A percentile compares a stretch with the other conserved stretches of the same genome.
These are phyloP conservation scores for Crypturellus tataupa DNA, from an alignment of 2,797 vertebrate species.

Conservation along the genomic window DNA sequence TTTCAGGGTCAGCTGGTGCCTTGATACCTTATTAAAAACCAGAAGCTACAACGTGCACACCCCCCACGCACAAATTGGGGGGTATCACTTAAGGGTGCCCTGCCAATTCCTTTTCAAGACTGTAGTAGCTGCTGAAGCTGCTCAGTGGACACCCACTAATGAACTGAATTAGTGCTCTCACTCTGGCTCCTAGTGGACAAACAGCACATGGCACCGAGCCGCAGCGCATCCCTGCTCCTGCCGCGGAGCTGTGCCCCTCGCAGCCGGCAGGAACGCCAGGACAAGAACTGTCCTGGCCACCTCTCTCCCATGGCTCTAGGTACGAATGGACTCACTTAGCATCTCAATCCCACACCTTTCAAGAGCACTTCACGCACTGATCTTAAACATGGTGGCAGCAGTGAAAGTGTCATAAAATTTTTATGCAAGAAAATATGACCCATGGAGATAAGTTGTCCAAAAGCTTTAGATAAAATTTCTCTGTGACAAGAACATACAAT, in stretches of 20 bases:
- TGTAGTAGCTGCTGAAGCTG: not conserved
- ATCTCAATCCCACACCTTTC: not conserved
- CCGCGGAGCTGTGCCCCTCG: not conserved
- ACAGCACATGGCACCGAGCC: not conserved
- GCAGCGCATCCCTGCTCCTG: not conserved
- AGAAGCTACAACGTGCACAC: conserved; percentile 32
- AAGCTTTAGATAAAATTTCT: not conserved
- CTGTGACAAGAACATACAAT: not conserved
- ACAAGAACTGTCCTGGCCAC: not conserved
- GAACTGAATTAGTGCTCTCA: not conserved
- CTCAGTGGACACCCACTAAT: not conserved
- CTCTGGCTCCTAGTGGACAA: conserved; percentile 57
- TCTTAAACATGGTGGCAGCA: not conserved
- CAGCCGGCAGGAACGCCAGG: not conserved
- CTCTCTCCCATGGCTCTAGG: not conserved
- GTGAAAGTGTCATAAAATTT: not conserved
- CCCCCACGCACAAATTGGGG: not conserved
- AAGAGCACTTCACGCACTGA: not conserved
- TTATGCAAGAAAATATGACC: not conserved
- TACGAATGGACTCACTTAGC: not conserved
- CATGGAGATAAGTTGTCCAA: not conserved
- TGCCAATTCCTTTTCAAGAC: not conserved
- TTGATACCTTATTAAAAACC: not conserved
- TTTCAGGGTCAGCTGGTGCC: not conserved
- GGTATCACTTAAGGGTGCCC: not conserved